Evolutionary conservation across 2,113 vertebrate genomes (phyloP).

Genomic region (Setophaga kirtlandii): DNA sequence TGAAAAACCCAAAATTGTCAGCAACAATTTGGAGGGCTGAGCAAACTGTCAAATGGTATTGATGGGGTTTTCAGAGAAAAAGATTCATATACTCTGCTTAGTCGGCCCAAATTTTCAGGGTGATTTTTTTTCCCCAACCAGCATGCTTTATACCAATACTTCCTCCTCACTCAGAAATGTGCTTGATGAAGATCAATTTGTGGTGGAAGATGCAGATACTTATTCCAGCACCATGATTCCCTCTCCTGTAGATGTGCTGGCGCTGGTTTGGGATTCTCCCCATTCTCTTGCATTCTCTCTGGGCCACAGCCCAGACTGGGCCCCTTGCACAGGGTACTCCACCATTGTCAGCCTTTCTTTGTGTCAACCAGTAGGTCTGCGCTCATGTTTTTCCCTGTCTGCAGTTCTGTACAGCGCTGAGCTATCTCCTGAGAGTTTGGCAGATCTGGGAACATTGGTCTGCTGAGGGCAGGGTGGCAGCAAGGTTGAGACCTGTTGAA

Average conservation of each 20-base stretch:
- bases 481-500: not conserved
- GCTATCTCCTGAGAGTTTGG: not conserved
- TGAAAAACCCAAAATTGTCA: not conserved
- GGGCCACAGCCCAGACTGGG: not conserved
- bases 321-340: not conserved
- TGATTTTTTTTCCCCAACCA: not conserved
- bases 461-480: not conserved
- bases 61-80: not conserved
- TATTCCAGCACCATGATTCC: not conserved
- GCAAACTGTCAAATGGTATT: not conserved
- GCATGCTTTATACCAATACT: not conserved
- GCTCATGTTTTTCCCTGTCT: not conserved
- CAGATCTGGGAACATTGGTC: not conserved
- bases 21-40: not conserved
- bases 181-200: not conserved
- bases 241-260: not conserved
- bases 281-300: not conserved
- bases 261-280: not conserved
- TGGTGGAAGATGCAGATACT: not conserved
- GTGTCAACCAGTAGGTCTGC: not conserved
- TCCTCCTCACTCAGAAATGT: not conserved
- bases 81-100: not conserved
- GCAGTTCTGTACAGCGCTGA: not conserved
- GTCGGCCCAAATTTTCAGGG: not conserved
- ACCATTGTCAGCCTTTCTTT: fast-evolving